phyloP scores from a whole-genome alignment of 2,113 vertebrate genomes.

The Coptodon bakossiorum region DNA sequence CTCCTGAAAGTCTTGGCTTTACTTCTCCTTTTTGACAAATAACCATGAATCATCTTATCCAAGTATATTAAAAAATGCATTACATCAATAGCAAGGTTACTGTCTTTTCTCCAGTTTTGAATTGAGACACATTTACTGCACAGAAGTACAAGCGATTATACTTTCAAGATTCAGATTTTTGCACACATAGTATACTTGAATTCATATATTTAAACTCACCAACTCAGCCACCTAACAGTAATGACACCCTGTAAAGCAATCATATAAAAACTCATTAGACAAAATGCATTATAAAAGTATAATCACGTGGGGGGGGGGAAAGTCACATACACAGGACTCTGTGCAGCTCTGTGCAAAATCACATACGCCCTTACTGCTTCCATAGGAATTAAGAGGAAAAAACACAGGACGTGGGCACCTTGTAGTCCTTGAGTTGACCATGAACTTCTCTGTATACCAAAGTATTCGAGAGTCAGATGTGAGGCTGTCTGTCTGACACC shows the following conservation, averaged over 20 bases:
- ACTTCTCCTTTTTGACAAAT: not conserved
- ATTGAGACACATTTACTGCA: not conserved
- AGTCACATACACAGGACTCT: not conserved
- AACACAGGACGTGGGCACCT: rapidly evolving
- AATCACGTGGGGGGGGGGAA: not conserved
- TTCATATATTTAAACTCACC: not conserved
- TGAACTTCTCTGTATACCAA: not conserved
- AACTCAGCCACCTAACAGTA: not conserved
- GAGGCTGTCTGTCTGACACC: not conserved
- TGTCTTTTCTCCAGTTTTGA: not conserved
- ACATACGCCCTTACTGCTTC: not conserved
- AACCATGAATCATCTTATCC: not conserved
- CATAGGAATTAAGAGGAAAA: not conserved
- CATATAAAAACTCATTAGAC: not conserved
- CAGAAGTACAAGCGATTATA: not conserved
- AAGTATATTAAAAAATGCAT: not conserved
- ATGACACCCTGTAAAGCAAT: not conserved
- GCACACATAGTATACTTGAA: not conserved
- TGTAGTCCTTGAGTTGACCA: not conserved
- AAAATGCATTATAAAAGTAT: not conserved
- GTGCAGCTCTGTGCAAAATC: not conserved
- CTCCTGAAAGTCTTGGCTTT: not conserved
- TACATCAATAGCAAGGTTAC: not conserved
- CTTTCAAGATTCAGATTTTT: not conserved
- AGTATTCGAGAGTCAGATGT: not conserved